Percentiles rank a stretch among this genome's conserved stretches.
These are phyloP conservation scores for Petroica traversi DNA, from an alignment of 2,113 vertebrate species.

Conservation along the genomic window DNA sequence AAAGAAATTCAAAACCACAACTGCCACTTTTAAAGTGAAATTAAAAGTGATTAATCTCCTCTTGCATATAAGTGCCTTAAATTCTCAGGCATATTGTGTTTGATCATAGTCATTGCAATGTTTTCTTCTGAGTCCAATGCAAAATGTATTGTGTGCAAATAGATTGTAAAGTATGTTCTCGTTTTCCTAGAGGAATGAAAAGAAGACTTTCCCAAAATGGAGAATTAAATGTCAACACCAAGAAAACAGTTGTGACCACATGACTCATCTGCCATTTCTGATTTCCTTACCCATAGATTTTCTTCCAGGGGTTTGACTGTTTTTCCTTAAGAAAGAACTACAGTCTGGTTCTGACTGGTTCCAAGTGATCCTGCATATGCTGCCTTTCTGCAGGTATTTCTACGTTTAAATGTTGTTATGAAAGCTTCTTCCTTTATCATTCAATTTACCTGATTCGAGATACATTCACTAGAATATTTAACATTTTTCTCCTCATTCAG, in stretches of 20 bases:
- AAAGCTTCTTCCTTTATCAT: neutral
- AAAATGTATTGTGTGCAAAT: neutral
- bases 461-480: neutral
- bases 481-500: neutral
- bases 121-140: neutral
- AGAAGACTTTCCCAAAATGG: neutral
- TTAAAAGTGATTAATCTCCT: neutral
- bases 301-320: neutral
- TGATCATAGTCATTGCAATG: neutral
- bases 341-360: neutral
- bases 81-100: neutral
- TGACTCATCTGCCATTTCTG: neutral
- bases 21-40: neutral
- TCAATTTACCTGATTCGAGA: neutral
- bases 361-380: neutral
- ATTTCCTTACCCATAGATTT: neutral
- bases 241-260: neutral
- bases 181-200: neutral
- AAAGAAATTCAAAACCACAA: neutral
- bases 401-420: neutral
- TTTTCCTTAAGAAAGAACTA: neutral
- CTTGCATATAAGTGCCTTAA: neutral
- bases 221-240: neutral
- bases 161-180: neutral
- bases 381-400: neutral